A percentile compares a stretch with the other conserved stretches of the same genome.
Conservation (phyloP, 1,140 invertebrate species). For the Stegodyphus dumicola region DNA sequence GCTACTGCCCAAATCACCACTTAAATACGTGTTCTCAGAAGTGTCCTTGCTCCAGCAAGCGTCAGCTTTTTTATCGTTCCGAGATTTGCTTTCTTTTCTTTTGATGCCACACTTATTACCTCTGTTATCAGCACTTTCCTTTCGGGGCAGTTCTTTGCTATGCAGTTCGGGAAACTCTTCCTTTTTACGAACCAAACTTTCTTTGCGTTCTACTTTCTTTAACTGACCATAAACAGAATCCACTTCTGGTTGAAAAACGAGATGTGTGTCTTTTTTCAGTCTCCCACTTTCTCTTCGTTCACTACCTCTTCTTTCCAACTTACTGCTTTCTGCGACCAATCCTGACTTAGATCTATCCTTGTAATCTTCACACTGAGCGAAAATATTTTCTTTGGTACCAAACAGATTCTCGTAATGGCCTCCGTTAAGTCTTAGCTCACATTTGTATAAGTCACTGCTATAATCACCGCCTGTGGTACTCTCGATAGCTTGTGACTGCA, state of each 20-base stretch:
- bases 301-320: conserved; percentile 1
- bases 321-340: neutral
- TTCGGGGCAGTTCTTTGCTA: neutral
- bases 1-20: too few species aligned
- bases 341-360: neutral
- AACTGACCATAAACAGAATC: conserved; percentile 28
- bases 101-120: conserved; percentile 17
- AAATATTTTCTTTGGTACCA: conserved; percentile 50
- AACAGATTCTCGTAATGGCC: conserved; percentile 45
- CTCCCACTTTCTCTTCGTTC: neutral
- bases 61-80: conserved; percentile 3
- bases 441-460: neutral
- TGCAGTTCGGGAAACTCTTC: neutral
- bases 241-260: neutral
- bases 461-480: too few species aligned
- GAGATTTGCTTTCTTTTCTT: conserved; percentile 20
- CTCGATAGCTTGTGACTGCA: too few species aligned
- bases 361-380: conserved; percentile 30
- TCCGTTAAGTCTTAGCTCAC: conserved; percentile 7
- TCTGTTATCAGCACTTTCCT: conserved; percentile 25
- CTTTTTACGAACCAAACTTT: neutral
- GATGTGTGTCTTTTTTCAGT: neutral
- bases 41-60: neutral
- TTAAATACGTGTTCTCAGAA: neutral
- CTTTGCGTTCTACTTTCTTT: conserved; percentile 10